Percentiles rank a stretch among this genome's conserved stretches.
phyloP scores from a whole-genome alignment of 1,140 invertebrate genomes.

The Oedothorax gibbosus region DNA sequence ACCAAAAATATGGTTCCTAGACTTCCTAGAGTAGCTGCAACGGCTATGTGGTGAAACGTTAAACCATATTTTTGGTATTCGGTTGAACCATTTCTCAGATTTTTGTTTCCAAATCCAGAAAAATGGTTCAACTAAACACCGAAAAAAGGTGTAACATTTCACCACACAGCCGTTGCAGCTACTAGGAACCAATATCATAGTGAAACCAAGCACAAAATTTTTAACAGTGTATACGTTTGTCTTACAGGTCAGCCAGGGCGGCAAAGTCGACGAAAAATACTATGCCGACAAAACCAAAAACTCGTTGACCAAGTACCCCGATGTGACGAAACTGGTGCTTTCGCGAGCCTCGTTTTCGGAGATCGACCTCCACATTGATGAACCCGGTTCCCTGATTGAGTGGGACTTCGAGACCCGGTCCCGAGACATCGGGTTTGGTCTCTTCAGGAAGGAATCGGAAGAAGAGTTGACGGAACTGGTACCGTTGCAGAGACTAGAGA shows the following conservation, averaged over 20 bases:
- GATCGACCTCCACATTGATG: not conserved
- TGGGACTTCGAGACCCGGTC: conserved; percentile 52
- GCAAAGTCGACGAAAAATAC: not conserved
- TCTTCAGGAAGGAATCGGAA: conserved; percentile 16
- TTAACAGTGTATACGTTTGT: too few species aligned
- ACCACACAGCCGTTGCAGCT: too few species aligned
- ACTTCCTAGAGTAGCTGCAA: too few species aligned
- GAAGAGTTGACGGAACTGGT: conserved; percentile 7
- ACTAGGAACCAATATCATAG: too few species aligned
- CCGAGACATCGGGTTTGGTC: conserved; percentile 38
- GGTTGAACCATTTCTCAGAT: too few species aligned
- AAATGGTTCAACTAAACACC: too few species aligned
- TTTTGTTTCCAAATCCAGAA: too few species aligned
- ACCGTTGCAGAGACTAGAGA: conserved; percentile 3
- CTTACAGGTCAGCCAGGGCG: conserved; percentile 10
- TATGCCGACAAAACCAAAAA: conserved; percentile 12
- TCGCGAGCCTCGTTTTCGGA: conserved; percentile 1
- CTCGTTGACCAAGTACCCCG: not conserved
- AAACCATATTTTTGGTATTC: too few species aligned
- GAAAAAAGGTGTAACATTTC: too few species aligned
- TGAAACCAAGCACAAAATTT: too few species aligned
- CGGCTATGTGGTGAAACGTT: too few species aligned
- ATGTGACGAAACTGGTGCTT: conserved; percentile 1
- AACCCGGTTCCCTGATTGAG: conserved; percentile 32
- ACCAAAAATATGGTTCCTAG: too few species aligned